phyloP scores from a whole-genome alignment of 2,888 invertebrate species.

The Dasysyrphus tricinctus region DNA sequence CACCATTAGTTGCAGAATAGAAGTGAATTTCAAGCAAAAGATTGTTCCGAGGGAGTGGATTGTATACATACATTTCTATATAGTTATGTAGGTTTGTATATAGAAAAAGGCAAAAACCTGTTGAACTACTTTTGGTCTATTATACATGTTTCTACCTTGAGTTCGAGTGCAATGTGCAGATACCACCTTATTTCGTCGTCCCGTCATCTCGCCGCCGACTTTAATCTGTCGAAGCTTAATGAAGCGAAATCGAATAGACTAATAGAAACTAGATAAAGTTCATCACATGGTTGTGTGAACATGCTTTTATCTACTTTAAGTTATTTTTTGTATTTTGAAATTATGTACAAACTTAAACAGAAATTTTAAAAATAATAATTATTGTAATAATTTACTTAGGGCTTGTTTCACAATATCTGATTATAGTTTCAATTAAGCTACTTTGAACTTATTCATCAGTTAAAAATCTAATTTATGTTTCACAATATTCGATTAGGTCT shows the following conservation, averaged over 20 bases:
- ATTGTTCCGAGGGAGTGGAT: constrained; percentile 37
- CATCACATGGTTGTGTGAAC: background rate
- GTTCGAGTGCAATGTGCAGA: constrained; percentile 39
- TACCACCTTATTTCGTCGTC: constrained; percentile 29
- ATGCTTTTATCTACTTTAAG: background rate
- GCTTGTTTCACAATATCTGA: too few species aligned
- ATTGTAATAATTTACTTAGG: too few species aligned
- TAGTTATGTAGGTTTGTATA: background rate
- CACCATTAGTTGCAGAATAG: constrained; percentile 46
- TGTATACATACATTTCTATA: background rate
- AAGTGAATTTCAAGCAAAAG: constrained; percentile 36
- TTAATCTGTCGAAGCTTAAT: constrained; percentile 7
- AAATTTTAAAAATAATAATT: too few species aligned
- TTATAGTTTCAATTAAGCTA: too few species aligned
- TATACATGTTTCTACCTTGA: constrained; percentile 34
- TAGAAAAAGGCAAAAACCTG: constrained; percentile 49
- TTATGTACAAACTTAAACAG: too few species aligned
- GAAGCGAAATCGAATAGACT: constrained; percentile 13
- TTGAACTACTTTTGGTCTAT: constrained; percentile 67
- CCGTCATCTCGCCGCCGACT: background rate
- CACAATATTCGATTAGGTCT: too few species aligned
- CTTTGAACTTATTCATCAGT: too few species aligned
- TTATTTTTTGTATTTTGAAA: background rate
- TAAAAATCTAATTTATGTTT: too few species aligned
- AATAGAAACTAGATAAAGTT: background rate